Percentiles rank a stretch among this genome's conserved stretches.
Evolutionary conservation across 2,113 vertebrate genomes (phyloP).

Genomic region (Tautogolabrus adspersus): DNA sequence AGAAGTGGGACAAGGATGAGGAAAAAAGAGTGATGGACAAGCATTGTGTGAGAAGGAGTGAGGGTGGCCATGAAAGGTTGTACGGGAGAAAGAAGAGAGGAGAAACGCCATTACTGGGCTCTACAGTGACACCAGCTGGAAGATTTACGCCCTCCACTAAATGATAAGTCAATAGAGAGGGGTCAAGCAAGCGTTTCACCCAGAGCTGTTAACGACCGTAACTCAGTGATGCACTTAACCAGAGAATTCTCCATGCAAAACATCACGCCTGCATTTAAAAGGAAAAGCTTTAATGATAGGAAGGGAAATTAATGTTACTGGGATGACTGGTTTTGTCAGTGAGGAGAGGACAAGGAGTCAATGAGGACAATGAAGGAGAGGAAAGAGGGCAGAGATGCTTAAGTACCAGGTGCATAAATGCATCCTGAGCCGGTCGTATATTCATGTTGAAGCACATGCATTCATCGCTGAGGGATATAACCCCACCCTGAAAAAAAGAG

Average conservation of each 20-base stretch:
- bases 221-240: conserved; percentile 83
- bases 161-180: conserved; percentile 81
- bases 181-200: conserved; percentile 81
- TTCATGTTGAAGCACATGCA: conserved; percentile 37
- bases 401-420: conserved; percentile 48
- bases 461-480: background rate
- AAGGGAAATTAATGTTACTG: conserved; percentile 76
- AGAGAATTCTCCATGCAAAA: conserved; percentile 80
- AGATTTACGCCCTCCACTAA: conserved; percentile 81
- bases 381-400: conserved; percentile 38
- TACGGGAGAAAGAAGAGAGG: conserved; percentile 60
- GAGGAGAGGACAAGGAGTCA: conserved; percentile 77
- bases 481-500: background rate
- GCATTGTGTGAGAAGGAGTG: conserved; percentile 47
- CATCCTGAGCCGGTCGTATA: conserved; percentile 21
- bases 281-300: conserved; percentile 78
- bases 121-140: conserved; percentile 76
- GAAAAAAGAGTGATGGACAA: conserved; percentile 62
- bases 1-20: conserved; percentile 28
- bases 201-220: conserved; percentile 81
- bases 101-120: conserved; percentile 71
- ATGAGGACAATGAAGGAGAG: conserved; percentile 75
- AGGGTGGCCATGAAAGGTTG: conserved; percentile 74
- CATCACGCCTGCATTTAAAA: conserved; percentile 76
- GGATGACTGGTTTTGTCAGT: conserved; percentile 78